Conservation (phyloP, 35 echinoderm and acorn worm species). For the Diadema setosum region DNA sequence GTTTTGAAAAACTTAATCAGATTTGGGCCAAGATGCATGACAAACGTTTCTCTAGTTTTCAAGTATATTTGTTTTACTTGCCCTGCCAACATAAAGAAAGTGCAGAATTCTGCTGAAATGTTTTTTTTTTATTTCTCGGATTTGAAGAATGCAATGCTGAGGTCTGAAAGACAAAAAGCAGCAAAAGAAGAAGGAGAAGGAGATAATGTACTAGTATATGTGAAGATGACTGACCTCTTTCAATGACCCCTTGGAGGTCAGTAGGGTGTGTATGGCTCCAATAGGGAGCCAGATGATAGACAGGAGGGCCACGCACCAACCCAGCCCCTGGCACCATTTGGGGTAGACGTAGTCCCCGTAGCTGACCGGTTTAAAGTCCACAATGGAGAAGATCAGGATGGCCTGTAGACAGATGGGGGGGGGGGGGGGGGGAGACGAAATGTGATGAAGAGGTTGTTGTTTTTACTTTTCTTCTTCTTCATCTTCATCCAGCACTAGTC, state of each 20-base stretch:
- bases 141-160: too few relatives aligned
- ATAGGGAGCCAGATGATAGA: conserved; percentile 87
- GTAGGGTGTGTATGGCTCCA: conserved; percentile 72
- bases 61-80: not conserved
- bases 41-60: not conserved
- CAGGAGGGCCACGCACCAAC: conserved; percentile 73
- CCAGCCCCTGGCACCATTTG: conserved; percentile 74
- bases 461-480: too few relatives aligned
- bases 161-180: too few relatives aligned
- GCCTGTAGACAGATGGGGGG: conserved; percentile 30
- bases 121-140: not conserved
- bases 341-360: conserved; percentile 84
- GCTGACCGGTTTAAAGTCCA: conserved; percentile 66
- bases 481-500: too few relatives aligned
- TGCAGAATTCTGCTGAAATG: not conserved
- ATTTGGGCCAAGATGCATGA: not conserved
- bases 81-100: not conserved
- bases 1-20: not conserved
- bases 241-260: conserved; percentile 53
- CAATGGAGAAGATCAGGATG: conserved; percentile 82
- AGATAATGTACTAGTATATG: too few relatives aligned
- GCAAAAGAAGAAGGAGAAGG: too few relatives aligned
- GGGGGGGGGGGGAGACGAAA: not conserved
- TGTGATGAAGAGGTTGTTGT: too few relatives aligned
- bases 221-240: conserved; percentile 52